These are phyloP conservation scores for Drosophila suboccidentalis DNA, from an alignment of 2,888 invertebrate genomes.

Conservation along the genomic window DNA sequence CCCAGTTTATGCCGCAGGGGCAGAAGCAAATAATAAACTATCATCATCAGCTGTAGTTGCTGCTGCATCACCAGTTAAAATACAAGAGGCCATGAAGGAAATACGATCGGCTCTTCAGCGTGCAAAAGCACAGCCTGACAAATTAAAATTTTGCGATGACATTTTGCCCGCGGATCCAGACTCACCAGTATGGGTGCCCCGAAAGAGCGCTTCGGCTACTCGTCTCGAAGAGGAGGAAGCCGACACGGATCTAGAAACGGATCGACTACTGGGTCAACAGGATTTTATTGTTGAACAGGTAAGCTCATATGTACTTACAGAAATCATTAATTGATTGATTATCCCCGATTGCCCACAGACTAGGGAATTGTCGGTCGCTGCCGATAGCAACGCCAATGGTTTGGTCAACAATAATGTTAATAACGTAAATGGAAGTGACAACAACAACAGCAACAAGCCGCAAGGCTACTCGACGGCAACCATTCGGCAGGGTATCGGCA, in stretches of 20 bases:
- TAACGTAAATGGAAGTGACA: conserved; percentile 35
- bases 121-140: conserved; percentile 85
- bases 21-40: conserved; percentile 13
- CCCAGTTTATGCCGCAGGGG: conserved; percentile 77
- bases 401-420: conserved; percentile 39
- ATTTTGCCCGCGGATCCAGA: conserved; percentile 82
- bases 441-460: conserved; percentile 69
- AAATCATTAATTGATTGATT: not conserved
- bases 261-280: conserved; percentile 96
- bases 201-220: conserved; percentile 54
- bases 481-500: conserved; percentile 85
- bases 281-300: conserved; percentile 93
- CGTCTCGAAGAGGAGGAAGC: conserved; percentile 91
- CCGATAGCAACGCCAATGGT: conserved; percentile 68
- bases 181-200: conserved; percentile 85
- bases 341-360: conserved; percentile 39
- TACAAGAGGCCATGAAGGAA: conserved; percentile 91
- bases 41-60: not conserved
- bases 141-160: conserved; percentile 84
- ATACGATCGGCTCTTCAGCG: conserved; percentile 92
- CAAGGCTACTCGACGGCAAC: conserved; percentile 84
- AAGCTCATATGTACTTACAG: not conserved
- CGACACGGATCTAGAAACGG: conserved; percentile 99
- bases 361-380: conserved; percentile 40
- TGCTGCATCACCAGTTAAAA: conserved; percentile 84